Evolutionary conservation across 2,113 vertebrate genomes (phyloP), one percentile per base, ranked within the genome.

Genomic region (Phainopepla nitens): DNA sequence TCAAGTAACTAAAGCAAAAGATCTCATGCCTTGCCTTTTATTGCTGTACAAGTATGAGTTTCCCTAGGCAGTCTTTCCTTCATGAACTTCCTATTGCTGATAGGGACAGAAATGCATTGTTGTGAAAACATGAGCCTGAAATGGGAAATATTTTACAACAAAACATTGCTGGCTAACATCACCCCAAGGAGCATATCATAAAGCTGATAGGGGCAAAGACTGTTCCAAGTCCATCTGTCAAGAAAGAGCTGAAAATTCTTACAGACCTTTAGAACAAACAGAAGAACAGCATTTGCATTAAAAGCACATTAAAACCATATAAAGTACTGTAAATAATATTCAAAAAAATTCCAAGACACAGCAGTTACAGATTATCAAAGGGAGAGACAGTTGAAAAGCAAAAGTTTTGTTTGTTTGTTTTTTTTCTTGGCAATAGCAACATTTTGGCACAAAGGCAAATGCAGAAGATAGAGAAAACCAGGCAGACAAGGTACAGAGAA

Each of bases 211-310:
- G 77, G 85, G 90, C 76, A 65, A 87, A 93, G 94, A 95, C 97
- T 97, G 97, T 97, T 97, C 95, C 97, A 96, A 97, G 97, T 83
- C 92, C 94, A 96, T 85, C 90, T 64, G 95, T 89, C 68, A 75
- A 39, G 27, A 88, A 60, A 93, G 79, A 60, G 51, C 13, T 91
- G 70, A 61, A 65, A 83, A 84, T 86, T 94, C 82, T 95, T 95
- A 97, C 92, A 97, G 90, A 96, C 84, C 94, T 95, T 87, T 88
- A 97, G 89, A 97, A 96, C 81, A 97, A 95, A 96, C 88, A 98
- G 82, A 94, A 95, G 76, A 92, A 72, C n/a, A 96, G 76, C 45
- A 94, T 86, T 95, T 96, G 85, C 71, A 94, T 93, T 92, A 93
- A 97, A 98, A 96, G 94, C 93, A 97, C 91, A 94, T 97, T 53